phyloP scores from a whole-genome alignment of 2,113 vertebrate species.

The Brachirus orientalis region DNA sequence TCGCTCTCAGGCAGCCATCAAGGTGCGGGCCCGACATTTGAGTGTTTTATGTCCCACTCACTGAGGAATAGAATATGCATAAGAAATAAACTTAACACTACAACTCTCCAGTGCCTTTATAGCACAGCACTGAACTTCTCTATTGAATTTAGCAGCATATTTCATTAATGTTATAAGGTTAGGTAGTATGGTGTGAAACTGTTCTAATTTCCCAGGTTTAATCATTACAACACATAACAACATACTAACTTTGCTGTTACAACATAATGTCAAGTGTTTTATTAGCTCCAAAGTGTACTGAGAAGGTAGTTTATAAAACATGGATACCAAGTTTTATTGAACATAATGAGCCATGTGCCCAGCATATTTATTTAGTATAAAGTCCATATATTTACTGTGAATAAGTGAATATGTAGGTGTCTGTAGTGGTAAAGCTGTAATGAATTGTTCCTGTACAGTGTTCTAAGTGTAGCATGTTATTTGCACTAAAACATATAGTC shows the following conservation, averaged over 20 bases:
- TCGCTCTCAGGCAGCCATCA: slow-evolving; percentile 71
- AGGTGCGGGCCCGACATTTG: slow-evolving; percentile 53
- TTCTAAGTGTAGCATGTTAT: slow-evolving; percentile 4
- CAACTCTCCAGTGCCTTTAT: slow-evolving; percentile 38
- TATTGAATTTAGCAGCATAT: slow-evolving; percentile 1
- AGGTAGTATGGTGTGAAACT: slow-evolving; percentile 10
- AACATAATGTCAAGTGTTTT: background rate
- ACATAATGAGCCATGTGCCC: slow-evolving; percentile 21
- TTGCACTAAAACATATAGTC: slow-evolving; percentile 30
- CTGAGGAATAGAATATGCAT: slow-evolving; percentile 36
- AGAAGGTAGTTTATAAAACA: slow-evolving; percentile 13
- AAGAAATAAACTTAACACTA: slow-evolving; percentile 42
- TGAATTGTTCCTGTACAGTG: background rate
- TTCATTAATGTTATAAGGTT: background rate
- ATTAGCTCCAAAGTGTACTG: slow-evolving; percentile 29
- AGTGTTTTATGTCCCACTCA: slow-evolving; percentile 55
- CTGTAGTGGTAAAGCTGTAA: background rate
- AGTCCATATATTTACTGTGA: slow-evolving; percentile 17
- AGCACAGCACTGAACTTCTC: slow-evolving; percentile 33
- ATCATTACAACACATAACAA: background rate
- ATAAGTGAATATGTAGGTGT: background rate
- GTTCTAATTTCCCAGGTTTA: background rate
- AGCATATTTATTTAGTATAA: background rate
- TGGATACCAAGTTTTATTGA: slow-evolving; percentile 28
- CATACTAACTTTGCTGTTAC: background rate